A percentile compares a stretch with the other conserved stretches of the same genome.
Conservation (phyloP, 2,113 vertebrate genomes). For the Phalacrocorax pelagicus region DNA sequence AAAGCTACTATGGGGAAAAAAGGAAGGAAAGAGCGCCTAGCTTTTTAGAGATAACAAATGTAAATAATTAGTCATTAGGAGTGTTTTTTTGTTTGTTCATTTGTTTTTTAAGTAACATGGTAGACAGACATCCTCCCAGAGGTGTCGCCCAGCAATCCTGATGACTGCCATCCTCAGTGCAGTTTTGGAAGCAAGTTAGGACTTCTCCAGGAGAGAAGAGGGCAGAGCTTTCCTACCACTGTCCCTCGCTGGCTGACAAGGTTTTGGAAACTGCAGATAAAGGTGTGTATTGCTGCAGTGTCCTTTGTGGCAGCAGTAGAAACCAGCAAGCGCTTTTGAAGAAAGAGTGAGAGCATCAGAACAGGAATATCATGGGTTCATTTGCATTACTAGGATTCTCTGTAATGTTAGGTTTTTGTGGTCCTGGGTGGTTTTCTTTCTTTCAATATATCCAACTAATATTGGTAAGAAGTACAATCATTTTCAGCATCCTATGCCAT, state of each 20-base stretch:
- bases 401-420: background rate
- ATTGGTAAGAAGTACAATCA: background rate
- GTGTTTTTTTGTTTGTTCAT: background rate
- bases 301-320: background rate
- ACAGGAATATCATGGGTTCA: background rate
- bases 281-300: background rate
- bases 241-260: background rate
- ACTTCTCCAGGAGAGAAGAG: background rate
- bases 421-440: rapidly evolving
- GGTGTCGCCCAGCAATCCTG: background rate
- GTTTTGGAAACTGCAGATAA: background rate
- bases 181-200: background rate
- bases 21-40: background rate
- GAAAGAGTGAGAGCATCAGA: background rate
- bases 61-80: background rate
- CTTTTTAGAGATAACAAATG: background rate
- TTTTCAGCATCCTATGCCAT: background rate
- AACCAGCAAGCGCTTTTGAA: background rate
- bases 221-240: background rate
- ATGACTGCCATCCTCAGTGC: background rate
- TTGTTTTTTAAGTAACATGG: background rate
- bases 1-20: background rate
- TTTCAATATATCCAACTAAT: background rate
- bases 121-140: background rate
- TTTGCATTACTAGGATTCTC: background rate